phyloP scores from a whole-genome alignment of 1,140 invertebrate species.

The Cotesia glomerata region DNA sequence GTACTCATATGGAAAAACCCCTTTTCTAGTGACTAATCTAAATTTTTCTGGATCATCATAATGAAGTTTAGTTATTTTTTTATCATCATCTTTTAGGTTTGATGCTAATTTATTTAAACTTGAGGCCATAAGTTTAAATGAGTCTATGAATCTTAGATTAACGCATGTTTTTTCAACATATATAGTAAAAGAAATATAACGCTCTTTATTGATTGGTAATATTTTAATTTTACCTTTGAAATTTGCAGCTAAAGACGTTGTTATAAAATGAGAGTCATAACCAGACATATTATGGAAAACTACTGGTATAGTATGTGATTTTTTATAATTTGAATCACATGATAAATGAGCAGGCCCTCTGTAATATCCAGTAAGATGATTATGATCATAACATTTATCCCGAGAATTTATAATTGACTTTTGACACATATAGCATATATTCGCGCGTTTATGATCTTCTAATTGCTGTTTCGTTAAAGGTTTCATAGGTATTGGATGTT shows the following conservation, averaged over 20 bases:
- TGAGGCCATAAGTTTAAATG: conserved; percentile 34
- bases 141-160: conserved; percentile 34
- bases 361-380: no score
- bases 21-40: conserved; percentile 34
- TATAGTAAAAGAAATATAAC: conserved; percentile 41
- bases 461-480: no score
- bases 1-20: conserved; percentile 46
- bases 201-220: conserved; percentile 37
- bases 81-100: conserved; percentile 22
- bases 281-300: conserved; percentile 34
- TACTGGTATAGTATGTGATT: conserved; percentile 26
- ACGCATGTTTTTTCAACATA: conserved; percentile 19
- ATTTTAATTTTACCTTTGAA: conserved; percentile 21
- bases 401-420: no score
- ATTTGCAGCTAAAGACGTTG: conserved; percentile 25
- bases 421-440: no score
- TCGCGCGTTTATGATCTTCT: no score
- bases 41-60: conserved; percentile 31
- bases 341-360: background rate
- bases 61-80: conserved; percentile 24
- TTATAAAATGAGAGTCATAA: conserved; percentile 37
- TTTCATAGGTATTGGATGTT: no score
- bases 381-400: no score
- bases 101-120: conserved; percentile 35
- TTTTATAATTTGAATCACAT: conserved; percentile 15